These are phyloP conservation scores for Eupithecia inturbata DNA, from an alignment of 2,888 invertebrate genomes.

Conservation along the genomic window DNA sequence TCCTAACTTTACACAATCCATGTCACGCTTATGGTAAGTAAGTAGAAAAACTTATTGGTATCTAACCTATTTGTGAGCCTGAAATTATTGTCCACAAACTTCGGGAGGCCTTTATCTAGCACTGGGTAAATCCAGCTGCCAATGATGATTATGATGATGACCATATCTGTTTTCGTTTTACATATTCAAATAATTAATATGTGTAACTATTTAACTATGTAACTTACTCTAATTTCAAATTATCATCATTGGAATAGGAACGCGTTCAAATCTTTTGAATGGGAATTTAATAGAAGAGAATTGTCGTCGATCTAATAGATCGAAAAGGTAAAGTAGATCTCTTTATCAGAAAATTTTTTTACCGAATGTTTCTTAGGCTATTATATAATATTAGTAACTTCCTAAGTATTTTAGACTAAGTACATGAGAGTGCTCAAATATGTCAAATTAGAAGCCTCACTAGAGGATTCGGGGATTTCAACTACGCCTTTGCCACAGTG, in stretches of 20 bases:
- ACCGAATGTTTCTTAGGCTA: background rate
- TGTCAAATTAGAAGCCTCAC: background rate
- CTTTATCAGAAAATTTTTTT: too few species aligned
- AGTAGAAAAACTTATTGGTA: background rate
- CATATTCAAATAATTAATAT: background rate
- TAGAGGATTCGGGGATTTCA: background rate
- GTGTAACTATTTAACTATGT: too few species aligned
- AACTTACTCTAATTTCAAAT: background rate
- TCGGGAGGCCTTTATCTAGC: too few species aligned
- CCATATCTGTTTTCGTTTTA: background rate
- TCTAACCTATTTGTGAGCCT: background rate
- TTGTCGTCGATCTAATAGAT: background rate
- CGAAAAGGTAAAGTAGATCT: background rate
- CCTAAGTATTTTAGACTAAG: background rate
- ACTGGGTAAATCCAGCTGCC: background rate
- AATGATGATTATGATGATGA: background rate
- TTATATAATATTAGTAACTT: background rate
- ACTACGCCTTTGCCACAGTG: background rate
- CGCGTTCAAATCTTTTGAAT: slow-evolving; percentile 81
- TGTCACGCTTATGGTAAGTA: background rate
- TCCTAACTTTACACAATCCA: background rate
- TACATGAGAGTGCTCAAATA: background rate
- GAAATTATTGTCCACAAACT: too few species aligned
- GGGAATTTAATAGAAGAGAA: slow-evolving; percentile 38
- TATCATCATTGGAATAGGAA: slow-evolving; percentile 30